These are phyloP conservation scores for Drosophila varians DNA, from an alignment of 1,140 invertebrate genomes.

Conservation along the genomic window DNA sequence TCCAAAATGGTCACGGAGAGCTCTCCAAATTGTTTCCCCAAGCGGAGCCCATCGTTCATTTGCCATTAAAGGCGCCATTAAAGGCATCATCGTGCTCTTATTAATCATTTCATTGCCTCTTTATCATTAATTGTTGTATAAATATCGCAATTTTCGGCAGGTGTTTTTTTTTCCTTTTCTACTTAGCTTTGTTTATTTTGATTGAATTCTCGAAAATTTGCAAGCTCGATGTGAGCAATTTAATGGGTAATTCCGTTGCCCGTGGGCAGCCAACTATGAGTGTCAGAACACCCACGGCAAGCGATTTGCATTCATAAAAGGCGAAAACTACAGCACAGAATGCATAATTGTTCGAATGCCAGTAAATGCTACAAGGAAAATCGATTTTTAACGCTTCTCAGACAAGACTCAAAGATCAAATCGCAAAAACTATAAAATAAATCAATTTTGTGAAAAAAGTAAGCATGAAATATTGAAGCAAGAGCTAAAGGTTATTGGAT, in stretches of 20 bases:
- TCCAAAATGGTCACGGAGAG: slow-evolving; percentile 2
- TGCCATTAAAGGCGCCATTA: slow-evolving; percentile 10
- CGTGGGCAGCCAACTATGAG: slow-evolving; percentile 36
- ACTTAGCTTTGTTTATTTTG: slow-evolving; percentile 27
- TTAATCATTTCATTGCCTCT: slow-evolving; percentile 31
- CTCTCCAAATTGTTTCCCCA: background rate
- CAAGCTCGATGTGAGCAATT: slow-evolving; percentile 31
- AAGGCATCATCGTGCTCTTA: slow-evolving; percentile 19
- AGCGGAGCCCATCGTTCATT: background rate
- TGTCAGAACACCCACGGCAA: slow-evolving; percentile 39
- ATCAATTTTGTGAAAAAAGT: slow-evolving; percentile 10
- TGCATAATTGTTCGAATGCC: slow-evolving; percentile 42
- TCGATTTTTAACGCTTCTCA: slow-evolving; percentile 18
- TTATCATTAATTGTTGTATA: slow-evolving; percentile 18
- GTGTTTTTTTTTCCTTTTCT: slow-evolving; percentile 34
- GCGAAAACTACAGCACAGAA: slow-evolving; percentile 40
- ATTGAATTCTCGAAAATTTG: slow-evolving; percentile 33
- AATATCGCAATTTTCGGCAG: slow-evolving; percentile 46
- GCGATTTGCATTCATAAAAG: slow-evolving; percentile 47
- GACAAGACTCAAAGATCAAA: slow-evolving; percentile 22
- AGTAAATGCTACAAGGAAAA: slow-evolving; percentile 18
- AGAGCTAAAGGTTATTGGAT: background rate
- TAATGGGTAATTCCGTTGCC: background rate
- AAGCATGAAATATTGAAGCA: background rate
- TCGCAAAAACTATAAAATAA: slow-evolving; percentile 12